phyloP scores from a whole-genome alignment of 2,797 vertebrate genomes.

The Platalea minor region DNA sequence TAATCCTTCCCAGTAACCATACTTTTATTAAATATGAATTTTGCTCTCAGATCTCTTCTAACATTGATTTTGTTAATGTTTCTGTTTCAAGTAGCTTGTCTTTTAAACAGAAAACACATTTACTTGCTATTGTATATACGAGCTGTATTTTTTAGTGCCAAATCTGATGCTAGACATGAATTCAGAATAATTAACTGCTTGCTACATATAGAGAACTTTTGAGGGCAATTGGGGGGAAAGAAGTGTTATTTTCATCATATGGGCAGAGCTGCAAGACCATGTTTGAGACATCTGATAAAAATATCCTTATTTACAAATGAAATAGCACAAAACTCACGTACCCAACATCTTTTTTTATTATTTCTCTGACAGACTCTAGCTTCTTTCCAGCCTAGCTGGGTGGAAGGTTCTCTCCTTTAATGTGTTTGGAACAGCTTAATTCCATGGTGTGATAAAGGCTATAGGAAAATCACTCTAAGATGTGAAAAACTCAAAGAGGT shows the following conservation, averaged over 20 bases:
- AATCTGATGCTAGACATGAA: background rate
- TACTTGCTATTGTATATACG: background rate
- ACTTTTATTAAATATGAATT: background rate
- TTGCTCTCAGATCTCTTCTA: background rate
- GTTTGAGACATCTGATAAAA: background rate
- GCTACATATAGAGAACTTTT: background rate
- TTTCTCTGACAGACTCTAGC: slow-evolving; percentile 7
- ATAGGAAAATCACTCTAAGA: background rate
- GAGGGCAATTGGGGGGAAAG: background rate
- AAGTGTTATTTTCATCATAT: background rate
- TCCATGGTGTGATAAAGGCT: background rate
- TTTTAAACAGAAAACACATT: slow-evolving; percentile 6
- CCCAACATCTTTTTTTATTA: background rate
- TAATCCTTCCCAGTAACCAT: background rate
- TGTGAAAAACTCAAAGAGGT: background rate
- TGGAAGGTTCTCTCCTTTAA: background rate
- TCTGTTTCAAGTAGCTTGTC: background rate
- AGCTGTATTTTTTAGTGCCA: background rate
- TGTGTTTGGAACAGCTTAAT: slow-evolving; percentile 16
- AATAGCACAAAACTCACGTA: background rate
- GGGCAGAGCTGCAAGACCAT: background rate
- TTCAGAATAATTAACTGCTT: slow-evolving; percentile 21
- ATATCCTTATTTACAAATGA: slow-evolving; percentile 33
- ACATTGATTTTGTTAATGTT: background rate
- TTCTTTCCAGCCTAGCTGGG: background rate